phyloP scores from a whole-genome alignment of 2,113 vertebrate species.

The Hassar affinis region DNA sequence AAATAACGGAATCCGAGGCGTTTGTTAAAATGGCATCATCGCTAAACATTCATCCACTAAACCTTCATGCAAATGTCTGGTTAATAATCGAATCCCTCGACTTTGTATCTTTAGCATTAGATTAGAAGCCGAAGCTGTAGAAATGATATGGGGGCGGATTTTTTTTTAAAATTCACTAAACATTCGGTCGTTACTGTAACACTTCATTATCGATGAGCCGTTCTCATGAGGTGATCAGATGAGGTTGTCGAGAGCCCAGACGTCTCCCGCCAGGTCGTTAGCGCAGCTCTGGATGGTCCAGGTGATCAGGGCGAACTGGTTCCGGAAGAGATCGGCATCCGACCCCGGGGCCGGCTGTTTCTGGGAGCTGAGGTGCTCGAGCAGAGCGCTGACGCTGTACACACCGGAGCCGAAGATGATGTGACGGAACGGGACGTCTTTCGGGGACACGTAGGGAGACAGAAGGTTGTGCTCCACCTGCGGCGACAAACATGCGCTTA shows the following conservation, averaged over 20 bases:
- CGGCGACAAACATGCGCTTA: neutral
- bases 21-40: no score
- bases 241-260: constrained; percentile 83
- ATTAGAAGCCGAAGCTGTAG: neutral
- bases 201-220: neutral
- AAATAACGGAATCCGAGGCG: neutral
- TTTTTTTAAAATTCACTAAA: neutral
- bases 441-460: constrained; percentile 83
- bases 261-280: constrained; percentile 78
- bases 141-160: no score
- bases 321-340: constrained; percentile 69
- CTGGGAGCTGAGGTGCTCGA: constrained; percentile 66
- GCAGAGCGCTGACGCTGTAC: constrained; percentile 79
- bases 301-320: constrained; percentile 83
- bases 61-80: neutral
- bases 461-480: constrained; percentile 88
- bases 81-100: neutral
- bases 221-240: constrained; percentile 71
- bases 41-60: no score
- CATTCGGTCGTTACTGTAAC: neutral
- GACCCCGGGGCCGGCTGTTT: neutral
- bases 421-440: constrained; percentile 84
- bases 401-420: constrained; percentile 81
- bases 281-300: constrained; percentile 90
- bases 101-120: neutral